These are phyloP conservation scores for Volucella inanis DNA, from an alignment of 2,888 invertebrate species.

Conservation along the genomic window DNA sequence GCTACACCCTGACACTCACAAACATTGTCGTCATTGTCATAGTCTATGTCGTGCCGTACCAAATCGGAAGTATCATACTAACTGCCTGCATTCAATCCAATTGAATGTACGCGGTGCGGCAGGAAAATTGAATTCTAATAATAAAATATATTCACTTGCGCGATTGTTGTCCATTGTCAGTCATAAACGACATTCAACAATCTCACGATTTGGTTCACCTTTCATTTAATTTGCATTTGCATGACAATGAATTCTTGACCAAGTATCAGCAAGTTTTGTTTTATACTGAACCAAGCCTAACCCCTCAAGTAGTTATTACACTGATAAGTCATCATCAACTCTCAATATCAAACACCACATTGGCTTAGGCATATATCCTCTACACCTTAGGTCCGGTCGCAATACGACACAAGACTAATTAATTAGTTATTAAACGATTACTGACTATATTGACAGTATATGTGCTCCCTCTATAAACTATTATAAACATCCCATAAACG, in stretches of 20 bases:
- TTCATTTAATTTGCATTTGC: conserved; percentile 73
- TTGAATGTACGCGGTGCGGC: conserved; percentile 17
- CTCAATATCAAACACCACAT: conserved; percentile 31
- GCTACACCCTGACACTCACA: conserved; percentile 43
- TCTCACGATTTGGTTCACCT: conserved; percentile 72
- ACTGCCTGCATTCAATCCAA: conserved; percentile 20
- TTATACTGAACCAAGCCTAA: conserved; percentile 60
- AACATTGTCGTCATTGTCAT: conserved; percentile 10
- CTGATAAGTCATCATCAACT: conserved; percentile 51
- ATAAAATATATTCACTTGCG: conserved; percentile 51
- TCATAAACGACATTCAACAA: conserved; percentile 69
- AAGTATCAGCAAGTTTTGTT: conserved; percentile 53
- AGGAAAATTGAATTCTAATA: conserved; percentile 53
- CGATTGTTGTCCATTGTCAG: conserved; percentile 35
- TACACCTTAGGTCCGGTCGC: conserved; percentile 37
- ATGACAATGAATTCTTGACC: conserved; percentile 69
- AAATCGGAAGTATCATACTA: conserved; percentile 63
- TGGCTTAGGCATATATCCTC: conserved; percentile 13
- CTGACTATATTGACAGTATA: too few relatives aligned
- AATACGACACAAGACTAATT: too few relatives aligned
- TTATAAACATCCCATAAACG: conserved; percentile 21
- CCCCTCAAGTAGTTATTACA: conserved; percentile 57
- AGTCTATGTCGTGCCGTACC: conserved; percentile 46
- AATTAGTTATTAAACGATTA: too few relatives aligned
- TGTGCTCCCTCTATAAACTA: too few relatives aligned